phyloP scores from a whole-genome alignment of 2,888 invertebrate genomes.

The Pachydiplax longipennis region DNA sequence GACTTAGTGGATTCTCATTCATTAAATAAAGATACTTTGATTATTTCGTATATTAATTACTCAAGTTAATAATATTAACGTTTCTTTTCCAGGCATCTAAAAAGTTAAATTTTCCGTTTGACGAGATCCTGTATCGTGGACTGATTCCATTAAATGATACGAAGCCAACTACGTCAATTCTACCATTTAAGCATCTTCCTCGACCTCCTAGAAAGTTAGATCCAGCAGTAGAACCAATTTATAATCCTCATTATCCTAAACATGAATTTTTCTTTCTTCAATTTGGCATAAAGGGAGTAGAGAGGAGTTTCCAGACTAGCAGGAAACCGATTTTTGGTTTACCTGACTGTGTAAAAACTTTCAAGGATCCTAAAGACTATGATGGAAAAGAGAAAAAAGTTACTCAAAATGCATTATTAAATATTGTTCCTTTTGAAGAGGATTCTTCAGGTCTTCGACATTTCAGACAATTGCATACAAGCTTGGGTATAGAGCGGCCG shows the following conservation, averaged over 20 bases:
- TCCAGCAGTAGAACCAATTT: neutral
- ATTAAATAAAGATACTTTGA: too few relatives aligned
- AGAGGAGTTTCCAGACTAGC: neutral
- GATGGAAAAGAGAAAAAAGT: neutral
- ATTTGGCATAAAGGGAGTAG: neutral
- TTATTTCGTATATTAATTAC: too few relatives aligned
- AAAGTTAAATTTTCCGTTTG: conserved; percentile 12
- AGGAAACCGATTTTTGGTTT: neutral
- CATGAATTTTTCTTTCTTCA: neutral
- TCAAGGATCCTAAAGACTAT: too few relatives aligned
- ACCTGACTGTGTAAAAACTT: neutral
- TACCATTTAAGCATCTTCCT: neutral
- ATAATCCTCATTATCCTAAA: neutral
- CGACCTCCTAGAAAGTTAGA: neutral
- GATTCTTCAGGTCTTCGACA: neutral
- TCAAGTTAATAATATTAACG: neutral
- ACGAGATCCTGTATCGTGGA: neutral
- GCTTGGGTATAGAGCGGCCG: neutral
- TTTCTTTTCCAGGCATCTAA: neutral
- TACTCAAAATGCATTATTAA: neutral
- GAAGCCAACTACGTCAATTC: neutral
- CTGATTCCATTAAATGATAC: neutral
- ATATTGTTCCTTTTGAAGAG: neutral
- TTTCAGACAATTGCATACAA: neutral
- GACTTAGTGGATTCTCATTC: too few relatives aligned